Base-by-base conservation (phyloP, 2,888 invertebrate species). In the Mythimna vitellina region DNA sequence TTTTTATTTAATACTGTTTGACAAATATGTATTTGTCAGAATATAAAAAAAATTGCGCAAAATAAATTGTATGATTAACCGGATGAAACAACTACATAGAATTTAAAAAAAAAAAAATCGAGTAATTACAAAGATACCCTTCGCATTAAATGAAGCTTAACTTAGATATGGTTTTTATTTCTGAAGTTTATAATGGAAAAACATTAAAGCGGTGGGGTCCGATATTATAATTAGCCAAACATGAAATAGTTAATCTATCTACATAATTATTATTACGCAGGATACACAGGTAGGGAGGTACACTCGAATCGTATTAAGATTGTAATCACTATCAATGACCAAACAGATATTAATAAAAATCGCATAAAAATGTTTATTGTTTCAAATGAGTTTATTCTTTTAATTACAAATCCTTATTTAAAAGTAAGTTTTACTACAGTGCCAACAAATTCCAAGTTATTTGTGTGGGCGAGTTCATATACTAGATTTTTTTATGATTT, bases 401-500 rank as follows among this genome's bases (percentile, higher is more conserved):
- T 46, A 56, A 38, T 72, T 46, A 67, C 17, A 3, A 20, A 22
- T 35, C 54, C 46, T 35, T 77, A 63, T 63, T 46, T 12, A 25
- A 65, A 53, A 5, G 46, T 32, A 65, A 29, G 4, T 60, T 54
- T 56, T 65, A 53, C 42, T 60, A 69, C 68, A 29, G 14, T 32
- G 17, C 14, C 60, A 38, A 38, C 32, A 62, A 65, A 65, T 68
- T 46, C 3, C 14, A 51, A 75, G 57, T 65, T 68, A 71, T 71
- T 79, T 17, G 58, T 35, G 80, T 79, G 67, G 76, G 75, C n/a
- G 42, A n/a, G 1, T 0, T 32, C 9, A 32, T 53, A 57, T 46
- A n/a, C 17, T 68, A 78, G 53, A 20, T 3, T 25, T 74, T 35
- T 79, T 75, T 68, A 75, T 49, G 56, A 22, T 64, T 74, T 66